Evolutionary conservation across 1,140 invertebrate genomes (phyloP).

Genomic region (Drosophila suzukii): DNA sequence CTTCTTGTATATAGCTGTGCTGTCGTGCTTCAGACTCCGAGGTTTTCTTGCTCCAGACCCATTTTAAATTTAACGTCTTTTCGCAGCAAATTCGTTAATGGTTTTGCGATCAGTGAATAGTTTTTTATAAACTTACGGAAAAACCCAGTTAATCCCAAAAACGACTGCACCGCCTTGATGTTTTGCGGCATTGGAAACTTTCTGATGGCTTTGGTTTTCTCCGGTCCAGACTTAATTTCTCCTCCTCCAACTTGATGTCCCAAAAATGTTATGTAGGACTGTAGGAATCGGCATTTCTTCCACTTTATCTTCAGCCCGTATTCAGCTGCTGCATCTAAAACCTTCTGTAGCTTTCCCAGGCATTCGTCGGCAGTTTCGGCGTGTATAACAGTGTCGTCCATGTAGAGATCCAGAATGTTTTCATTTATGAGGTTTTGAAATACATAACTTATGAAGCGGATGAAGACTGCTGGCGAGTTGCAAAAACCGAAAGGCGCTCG

Average conservation of each 20-base stretch:
- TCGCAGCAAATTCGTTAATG: not conserved
- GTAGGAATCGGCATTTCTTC: not conserved
- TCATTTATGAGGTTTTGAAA: not conserved
- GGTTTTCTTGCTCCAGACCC: not conserved
- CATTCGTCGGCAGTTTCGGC: too few relatives aligned
- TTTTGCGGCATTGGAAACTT: not conserved
- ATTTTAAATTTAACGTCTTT: constrained; percentile 1
- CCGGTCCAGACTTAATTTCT: not conserved
- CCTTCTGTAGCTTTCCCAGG: too few relatives aligned
- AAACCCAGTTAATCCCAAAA: too few relatives aligned
- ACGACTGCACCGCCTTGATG: too few relatives aligned
- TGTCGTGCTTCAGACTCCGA: not conserved
- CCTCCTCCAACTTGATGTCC: not conserved
- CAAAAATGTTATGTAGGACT: constrained; percentile 1
- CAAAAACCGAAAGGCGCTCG: too few relatives aligned
- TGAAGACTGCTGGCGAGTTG: too few relatives aligned
- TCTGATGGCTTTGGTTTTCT: not conserved
- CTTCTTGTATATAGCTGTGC: not conserved
- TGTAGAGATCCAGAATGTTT: not conserved
- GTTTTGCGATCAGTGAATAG: too few relatives aligned
- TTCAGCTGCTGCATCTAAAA: too few relatives aligned
- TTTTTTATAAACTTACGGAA: too few relatives aligned
- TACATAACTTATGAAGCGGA: not conserved
- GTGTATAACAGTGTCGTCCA: too few relatives aligned
- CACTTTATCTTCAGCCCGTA: too few relatives aligned